A percentile compares a stretch with the other conserved stretches of the same genome.
These are phyloP conservation scores for Ormyrus thymus DNA, from an alignment of 2,888 invertebrate genomes.

Conservation along the genomic window DNA sequence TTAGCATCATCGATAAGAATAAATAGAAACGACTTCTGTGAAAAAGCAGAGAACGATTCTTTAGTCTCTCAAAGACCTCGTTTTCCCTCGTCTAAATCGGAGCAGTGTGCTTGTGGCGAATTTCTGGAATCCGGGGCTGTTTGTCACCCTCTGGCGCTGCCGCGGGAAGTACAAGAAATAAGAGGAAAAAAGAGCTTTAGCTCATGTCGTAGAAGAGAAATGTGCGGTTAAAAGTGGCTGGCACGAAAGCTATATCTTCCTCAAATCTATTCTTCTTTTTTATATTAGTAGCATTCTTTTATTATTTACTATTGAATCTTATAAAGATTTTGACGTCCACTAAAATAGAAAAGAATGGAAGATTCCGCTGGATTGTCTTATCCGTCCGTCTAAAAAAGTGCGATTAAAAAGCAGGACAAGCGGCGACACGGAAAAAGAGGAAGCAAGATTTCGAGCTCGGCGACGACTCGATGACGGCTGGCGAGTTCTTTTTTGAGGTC, in stretches of 20 bases:
- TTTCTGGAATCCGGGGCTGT: conserved; percentile 61
- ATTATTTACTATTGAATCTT: too few species aligned
- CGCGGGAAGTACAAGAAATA: conserved; percentile 16
- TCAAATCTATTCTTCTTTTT: too few species aligned
- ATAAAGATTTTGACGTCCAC: too few species aligned
- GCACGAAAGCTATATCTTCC: too few species aligned
- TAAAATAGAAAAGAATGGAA: too few species aligned
- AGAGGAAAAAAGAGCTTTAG: not conserved
- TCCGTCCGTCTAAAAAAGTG: conserved; percentile 9
- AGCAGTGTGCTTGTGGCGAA: conserved; percentile 57
- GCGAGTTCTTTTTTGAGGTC: conserved; percentile 41
- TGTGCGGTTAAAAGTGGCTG: too few species aligned
- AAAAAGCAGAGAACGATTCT: conserved; percentile 15
- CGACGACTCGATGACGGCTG: conserved; percentile 30
- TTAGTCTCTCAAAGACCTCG: conserved; percentile 25
- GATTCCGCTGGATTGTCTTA: too few species aligned
- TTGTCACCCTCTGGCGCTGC: conserved; percentile 58
- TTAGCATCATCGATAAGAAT: not conserved
- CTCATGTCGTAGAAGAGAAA: not conserved
- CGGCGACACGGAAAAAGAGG: not conserved
- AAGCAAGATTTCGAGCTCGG: not conserved
- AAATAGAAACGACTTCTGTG: conserved; percentile 10
- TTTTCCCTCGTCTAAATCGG: conserved; percentile 46
- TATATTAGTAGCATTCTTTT: too few species aligned
- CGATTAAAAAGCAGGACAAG: conserved; percentile 1